Conservation (phyloP, 30 jellyfish, hydroid and myxozoan species). For the Sanderia malayensis region DNA sequence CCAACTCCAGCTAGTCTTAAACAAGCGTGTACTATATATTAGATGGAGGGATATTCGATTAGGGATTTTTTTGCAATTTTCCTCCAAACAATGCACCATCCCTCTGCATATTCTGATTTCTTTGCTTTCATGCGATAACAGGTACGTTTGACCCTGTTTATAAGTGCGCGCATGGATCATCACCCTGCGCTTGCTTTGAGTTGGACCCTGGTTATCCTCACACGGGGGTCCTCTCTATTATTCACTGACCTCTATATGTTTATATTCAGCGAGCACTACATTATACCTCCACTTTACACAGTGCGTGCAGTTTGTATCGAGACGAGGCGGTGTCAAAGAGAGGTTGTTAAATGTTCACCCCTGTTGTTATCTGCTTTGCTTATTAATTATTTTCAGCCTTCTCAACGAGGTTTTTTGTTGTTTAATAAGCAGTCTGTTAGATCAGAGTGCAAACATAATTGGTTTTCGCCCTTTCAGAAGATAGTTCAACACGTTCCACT, state of each 20-base stretch:
- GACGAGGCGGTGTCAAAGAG: no score
- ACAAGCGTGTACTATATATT: no score
- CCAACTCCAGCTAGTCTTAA: no score
- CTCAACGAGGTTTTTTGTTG: not conserved
- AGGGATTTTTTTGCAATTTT: not conserved
- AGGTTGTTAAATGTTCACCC: not conserved
- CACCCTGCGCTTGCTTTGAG: slow-evolving; percentile 28
- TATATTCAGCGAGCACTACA: no score
- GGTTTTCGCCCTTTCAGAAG: no score
- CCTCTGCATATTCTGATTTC: not conserved
- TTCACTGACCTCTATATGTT: no score
- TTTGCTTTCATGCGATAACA: slow-evolving; percentile 22
- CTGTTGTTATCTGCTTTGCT: not conserved
- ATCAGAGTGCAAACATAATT: not conserved
- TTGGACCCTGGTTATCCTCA: not conserved
- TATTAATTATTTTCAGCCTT: not conserved
- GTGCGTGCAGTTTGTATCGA: no score
- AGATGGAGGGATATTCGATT: no score
- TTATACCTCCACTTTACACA: no score
- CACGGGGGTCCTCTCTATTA: no score
- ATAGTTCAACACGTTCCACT: no score
- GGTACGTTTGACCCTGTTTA: slow-evolving; percentile 43
- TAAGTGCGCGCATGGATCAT: slow-evolving; percentile 47
- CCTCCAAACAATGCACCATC: no score
- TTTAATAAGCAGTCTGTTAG: not conserved